phyloP scores from a whole-genome alignment of 2,888 invertebrate species.

The Xestia rhomboidea region DNA sequence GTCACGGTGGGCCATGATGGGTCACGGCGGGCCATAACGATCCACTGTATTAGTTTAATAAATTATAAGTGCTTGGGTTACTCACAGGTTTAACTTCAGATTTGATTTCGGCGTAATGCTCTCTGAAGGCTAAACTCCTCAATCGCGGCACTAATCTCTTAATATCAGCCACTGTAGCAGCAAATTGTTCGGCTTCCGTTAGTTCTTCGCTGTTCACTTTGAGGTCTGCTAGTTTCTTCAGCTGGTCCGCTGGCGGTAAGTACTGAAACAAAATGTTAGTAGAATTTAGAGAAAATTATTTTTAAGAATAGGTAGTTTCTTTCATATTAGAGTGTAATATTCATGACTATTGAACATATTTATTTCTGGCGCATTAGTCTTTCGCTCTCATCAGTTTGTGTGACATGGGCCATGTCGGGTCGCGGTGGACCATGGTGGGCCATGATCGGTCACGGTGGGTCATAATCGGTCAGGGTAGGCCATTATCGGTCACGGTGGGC shows the following conservation, averaged over 20 bases:
- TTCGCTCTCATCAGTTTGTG: too few species aligned
- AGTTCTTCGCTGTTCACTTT: constrained; percentile 94
- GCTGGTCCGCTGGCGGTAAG: constrained; percentile 97
- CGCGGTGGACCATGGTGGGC: fast-evolving
- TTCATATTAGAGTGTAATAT: too few species aligned
- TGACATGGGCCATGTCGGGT: too few species aligned
- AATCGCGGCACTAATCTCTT: constrained; percentile 96
- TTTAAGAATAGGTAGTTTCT: too few species aligned
- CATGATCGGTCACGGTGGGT: neutral
- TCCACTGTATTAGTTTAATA: neutral
- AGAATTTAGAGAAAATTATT: neutral
- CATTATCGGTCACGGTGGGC: too few species aligned
- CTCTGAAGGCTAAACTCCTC: constrained; percentile 96
- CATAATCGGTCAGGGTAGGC: neutral
- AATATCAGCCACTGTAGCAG: constrained; percentile 96
- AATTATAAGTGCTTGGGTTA: constrained; percentile 51
- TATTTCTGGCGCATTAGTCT: too few species aligned
- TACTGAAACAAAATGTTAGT: constrained; percentile 89
- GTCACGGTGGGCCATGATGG: neutral
- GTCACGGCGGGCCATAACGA: neutral
- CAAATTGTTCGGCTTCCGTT: constrained; percentile 98
- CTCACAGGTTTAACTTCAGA: constrained; percentile 91
- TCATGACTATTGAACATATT: too few species aligned
- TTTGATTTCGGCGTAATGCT: constrained; percentile 96
- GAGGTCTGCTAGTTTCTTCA: constrained; percentile 95